Conservation (phyloP, 2,113 vertebrate genomes). For the Tringa solitaria region DNA sequence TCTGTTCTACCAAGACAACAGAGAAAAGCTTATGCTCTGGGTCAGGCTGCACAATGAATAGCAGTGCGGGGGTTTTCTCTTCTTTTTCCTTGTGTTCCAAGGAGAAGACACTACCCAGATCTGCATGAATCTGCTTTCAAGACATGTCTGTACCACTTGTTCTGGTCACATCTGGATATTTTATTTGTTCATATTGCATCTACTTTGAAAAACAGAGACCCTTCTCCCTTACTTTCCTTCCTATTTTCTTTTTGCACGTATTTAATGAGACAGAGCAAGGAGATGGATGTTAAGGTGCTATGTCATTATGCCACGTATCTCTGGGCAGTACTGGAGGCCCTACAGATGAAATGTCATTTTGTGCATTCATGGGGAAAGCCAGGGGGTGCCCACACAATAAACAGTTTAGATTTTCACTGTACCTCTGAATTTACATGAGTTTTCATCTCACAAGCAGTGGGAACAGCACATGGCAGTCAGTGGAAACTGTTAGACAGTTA, state of each 20-base stretch:
- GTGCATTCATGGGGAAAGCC: not conserved
- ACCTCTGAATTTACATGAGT: not conserved
- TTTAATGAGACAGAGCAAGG: not conserved
- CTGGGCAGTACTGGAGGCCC: not conserved
- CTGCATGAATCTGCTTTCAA: not conserved
- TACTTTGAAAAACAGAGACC: not conserved
- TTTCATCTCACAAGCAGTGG: not conserved
- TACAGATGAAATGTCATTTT: not conserved
- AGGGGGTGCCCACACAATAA: not conserved
- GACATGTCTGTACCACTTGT: not conserved
- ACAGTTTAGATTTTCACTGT: not conserved
- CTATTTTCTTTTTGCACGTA: not conserved
- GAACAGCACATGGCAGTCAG: not conserved
- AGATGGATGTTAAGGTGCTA: not conserved
- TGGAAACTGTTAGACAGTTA: not conserved
- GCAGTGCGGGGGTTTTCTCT: not conserved
- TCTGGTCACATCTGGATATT: not conserved
- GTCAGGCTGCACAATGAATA: not conserved
- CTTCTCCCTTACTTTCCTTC: not conserved
- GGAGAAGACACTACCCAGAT: not conserved
- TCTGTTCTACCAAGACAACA: not conserved
- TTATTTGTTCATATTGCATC: not conserved
- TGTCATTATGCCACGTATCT: accelerated
- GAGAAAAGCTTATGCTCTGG: not conserved
- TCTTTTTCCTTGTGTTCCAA: not conserved